Evolutionary conservation across 2,113 vertebrate genomes (phyloP), one percentile per base, ranked within the genome.

Genomic region (Mus spicilegus): DNA sequence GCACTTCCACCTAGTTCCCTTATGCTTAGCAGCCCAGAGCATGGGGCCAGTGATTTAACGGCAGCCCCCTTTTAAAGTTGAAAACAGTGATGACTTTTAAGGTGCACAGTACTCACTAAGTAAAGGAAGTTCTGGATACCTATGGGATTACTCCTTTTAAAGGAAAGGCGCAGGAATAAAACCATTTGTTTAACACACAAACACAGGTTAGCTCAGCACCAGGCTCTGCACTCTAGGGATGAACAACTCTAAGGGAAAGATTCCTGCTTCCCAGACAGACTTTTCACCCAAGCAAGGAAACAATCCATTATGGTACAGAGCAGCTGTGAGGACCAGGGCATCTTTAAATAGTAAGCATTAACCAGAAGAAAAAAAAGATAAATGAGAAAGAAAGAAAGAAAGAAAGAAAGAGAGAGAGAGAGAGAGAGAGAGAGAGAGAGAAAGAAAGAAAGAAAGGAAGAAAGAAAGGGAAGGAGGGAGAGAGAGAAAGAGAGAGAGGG

Each of bases 251-350:
- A 54, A 69, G 54, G 49, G 39, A 58, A 56, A 87, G 69, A 24
- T 12, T 22, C 13, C 11, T 28, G 69, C n/a, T 72, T 88, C 69
- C 7, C 0, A 61, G 84, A 3, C 28, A 33, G 80, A 61, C 0
- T 61, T 56, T 81, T 82, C 61, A 39, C 46, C 19, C 28, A 54
- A 14, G 13, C 36, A 46, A 77, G 33, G 46, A 88, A 72, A 49
- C 46, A 28, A 13, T 20, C 1, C 30, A 49, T 46, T 39, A 2
- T 0, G 1, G 39, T 80, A 8, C 19, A 76, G 36, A 10, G 4
- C 3, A 28, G 7, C 33, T 9, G 10, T n/a, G 26, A 77, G 89
- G 46, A 39, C n/a, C 56, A 2, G 0, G 26, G 46, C 6, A 36
- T 42, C 92, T 82, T 28, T 36, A 22, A 13, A 7, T 24, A 63